phyloP scores from a whole-genome alignment of 2,113 vertebrate genomes.

The Psammodynastes pulverulentus region DNA sequence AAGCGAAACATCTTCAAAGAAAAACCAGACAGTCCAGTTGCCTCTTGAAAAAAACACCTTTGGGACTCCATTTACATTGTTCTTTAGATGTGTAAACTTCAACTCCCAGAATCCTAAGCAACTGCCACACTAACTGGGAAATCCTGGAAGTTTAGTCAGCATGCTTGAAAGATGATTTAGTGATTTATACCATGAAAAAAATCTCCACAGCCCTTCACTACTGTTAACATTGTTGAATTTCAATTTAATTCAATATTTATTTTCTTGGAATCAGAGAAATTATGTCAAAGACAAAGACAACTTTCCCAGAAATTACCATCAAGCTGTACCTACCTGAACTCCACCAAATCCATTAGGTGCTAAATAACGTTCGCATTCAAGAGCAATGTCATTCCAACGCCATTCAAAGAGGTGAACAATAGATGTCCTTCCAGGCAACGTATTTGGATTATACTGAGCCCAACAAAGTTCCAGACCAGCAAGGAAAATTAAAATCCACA shows the following conservation, averaged over 20 bases:
- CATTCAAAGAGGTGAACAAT: conserved; percentile 90
- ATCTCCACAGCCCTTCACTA: neutral
- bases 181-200: neutral
- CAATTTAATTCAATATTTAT: neutral
- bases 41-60: too few species aligned
- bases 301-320: neutral
- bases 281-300: neutral
- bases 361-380: conserved; percentile 83
- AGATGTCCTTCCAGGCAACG: conserved; percentile 67
- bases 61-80: neutral
- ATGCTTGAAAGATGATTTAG: neutral
- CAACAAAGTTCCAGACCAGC: conserved; percentile 65
- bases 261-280: neutral
- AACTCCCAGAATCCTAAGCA: neutral
- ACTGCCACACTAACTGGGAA: neutral
- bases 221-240: neutral
- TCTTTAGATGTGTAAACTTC: neutral
- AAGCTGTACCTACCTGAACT: conserved; percentile 76
- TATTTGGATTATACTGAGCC: conserved; percentile 76
- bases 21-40: too few species aligned
- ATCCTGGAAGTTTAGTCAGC: neutral
- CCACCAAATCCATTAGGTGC: conserved; percentile 82
- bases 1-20: too few species aligned
- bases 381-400: conserved; percentile 85
- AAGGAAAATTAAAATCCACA: conserved; percentile 76